Evolutionary conservation across 2,888 invertebrate species (phyloP).

Genomic region (Drosophila mulleri): DNA sequence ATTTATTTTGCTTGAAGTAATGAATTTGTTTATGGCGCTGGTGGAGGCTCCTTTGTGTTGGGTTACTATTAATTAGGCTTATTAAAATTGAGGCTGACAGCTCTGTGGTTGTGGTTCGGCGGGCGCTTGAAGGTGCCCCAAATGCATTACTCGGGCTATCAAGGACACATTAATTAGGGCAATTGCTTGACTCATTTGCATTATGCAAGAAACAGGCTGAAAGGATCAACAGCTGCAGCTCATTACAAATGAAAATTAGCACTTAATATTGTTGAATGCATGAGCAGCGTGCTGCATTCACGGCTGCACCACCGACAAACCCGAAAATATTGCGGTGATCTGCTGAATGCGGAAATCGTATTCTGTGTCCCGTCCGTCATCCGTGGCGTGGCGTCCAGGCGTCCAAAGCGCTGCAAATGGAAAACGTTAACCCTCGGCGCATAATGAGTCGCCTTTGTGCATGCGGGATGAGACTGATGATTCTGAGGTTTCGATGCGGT

Average conservation of each 20-base stretch:
- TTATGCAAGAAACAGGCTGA: constrained; percentile 52
- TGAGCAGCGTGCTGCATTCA: constrained; percentile 20
- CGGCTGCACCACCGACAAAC: constrained; percentile 14
- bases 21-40: constrained; percentile 43
- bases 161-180: constrained; percentile 76
- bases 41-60: constrained; percentile 45
- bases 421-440: constrained; percentile 54
- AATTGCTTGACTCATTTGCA: constrained; percentile 69
- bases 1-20: constrained; percentile 28
- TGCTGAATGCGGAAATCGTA: constrained; percentile 48
- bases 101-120: constrained; percentile 52
- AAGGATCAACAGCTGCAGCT: constrained; percentile 46
- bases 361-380: constrained; percentile 11
- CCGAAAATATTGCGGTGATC: constrained; percentile 43
- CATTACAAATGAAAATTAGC: constrained; percentile 80
- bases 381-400: not conserved
- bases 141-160: constrained; percentile 30
- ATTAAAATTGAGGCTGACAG: constrained; percentile 71
- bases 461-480: constrained; percentile 64
- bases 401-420: constrained; percentile 34
- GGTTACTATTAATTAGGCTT: constrained; percentile 71
- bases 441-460: constrained; percentile 63
- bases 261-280: constrained; percentile 67
- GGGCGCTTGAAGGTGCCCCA: constrained; percentile 23
- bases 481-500: constrained; percentile 39